Evolutionary conservation across 2,797 vertebrate species (phyloP).

Genomic region (Capromys pilorides): DNA sequence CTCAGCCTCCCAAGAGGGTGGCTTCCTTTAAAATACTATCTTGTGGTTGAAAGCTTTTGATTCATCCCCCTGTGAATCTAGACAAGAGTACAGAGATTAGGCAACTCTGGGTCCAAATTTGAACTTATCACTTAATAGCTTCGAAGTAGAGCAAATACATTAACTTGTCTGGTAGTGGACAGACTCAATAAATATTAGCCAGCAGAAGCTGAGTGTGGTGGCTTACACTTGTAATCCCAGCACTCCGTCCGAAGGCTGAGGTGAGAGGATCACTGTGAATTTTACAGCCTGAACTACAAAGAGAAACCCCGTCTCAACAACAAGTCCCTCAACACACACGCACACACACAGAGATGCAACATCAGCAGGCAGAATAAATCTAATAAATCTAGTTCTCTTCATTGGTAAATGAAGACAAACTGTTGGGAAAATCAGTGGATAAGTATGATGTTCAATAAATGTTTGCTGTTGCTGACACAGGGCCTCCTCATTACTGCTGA

Average conservation of each 20-base stretch:
- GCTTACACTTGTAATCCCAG: background rate
- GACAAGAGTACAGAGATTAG: background rate
- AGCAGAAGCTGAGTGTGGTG: background rate
- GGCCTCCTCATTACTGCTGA: constrained; percentile 1
- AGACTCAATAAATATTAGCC: background rate
- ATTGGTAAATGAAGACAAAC: background rate
- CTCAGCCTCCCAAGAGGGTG: background rate
- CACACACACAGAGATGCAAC: too few species aligned
- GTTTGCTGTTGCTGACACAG: background rate
- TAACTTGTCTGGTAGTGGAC: background rate
- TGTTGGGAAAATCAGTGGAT: background rate
- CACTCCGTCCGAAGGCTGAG: background rate
- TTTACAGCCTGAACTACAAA: background rate
- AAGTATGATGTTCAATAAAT: background rate
- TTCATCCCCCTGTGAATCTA: background rate
- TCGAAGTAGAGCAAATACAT: constrained; percentile 37
- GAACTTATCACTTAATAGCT: background rate
- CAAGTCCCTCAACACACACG: too few species aligned
- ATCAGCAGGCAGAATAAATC: background rate
- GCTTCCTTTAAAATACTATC: background rate
- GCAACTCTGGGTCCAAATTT: constrained; percentile 4
- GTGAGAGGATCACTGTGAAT: background rate
- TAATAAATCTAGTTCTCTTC: constrained; percentile 29
- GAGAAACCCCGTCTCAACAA: background rate
- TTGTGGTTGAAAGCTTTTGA: background rate